Base-by-base conservation (phyloP, 2,888 invertebrate species). In the Dascillus cervinus region DNA sequence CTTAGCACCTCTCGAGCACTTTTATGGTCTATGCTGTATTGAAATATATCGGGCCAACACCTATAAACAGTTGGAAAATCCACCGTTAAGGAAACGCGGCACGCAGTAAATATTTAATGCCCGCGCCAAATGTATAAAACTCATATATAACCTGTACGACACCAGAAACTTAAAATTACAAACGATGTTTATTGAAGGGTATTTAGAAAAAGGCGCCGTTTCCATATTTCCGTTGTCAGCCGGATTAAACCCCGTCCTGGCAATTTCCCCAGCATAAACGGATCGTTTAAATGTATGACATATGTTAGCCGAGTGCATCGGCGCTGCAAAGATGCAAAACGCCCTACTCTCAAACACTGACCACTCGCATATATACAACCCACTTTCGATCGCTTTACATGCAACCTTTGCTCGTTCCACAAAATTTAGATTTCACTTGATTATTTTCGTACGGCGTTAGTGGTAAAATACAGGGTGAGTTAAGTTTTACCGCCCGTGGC, bases 41-140 rank as follows among this genome's bases (percentile, higher is more conserved):
- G 37, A 40, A 40, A 37, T 27, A 26, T 26, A 26, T 26, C 32
- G 29, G 32, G 21, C 13, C 19, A 12, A 28, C 21, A 12, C 21
- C 20, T 28, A 21, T 20, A 36, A 36, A 26, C 26, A 14, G 23
- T 17, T 28, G 31, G 14, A 29, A 34, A 40, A 40, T 40, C 40
- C 34, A 37, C 30, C 34, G 34, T 38, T 38, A 38, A 34, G 22
- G 30, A 27, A 38, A 33, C 33, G 21, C 37, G 32, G 36, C 40
- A 31, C 40, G 40, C 37, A 40, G 34, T 40, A 37, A 40, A 40
- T 37, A 37, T 40, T 37, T 40, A 40, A 40, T 31, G 23, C 32
- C 30, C 9, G n/a, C n/a, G 28, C 26, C 34, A 34, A 38, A 27
- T 32, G 26, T 26, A 36, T 32, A 32, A 31, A 32, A 36, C 32